Percentiles rank a stretch among this genome's conserved stretches.
These are phyloP conservation scores for Spodoptera exigua DNA, from an alignment of 2,888 invertebrate species.

Conservation along the genomic window DNA sequence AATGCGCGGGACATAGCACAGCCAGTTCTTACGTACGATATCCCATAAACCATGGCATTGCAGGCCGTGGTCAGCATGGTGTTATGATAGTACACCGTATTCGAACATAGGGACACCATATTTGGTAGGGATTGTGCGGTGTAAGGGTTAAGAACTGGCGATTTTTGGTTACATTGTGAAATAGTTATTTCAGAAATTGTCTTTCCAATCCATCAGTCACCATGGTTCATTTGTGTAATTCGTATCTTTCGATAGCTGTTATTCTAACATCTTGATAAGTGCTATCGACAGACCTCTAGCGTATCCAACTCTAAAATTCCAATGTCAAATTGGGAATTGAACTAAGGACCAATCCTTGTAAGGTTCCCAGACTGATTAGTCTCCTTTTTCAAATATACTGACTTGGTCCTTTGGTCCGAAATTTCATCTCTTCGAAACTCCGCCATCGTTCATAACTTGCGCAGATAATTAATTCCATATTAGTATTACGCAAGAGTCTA, in stretches of 20 bases:
- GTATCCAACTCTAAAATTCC: too few species aligned
- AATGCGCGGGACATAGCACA: conserved; percentile 31
- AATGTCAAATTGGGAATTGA: too few species aligned
- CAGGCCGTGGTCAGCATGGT: conserved; percentile 53
- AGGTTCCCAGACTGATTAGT: too few species aligned
- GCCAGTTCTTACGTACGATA: conserved; percentile 62
- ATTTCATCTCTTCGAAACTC: conserved; percentile 10
- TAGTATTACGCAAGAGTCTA: conserved; percentile 55
- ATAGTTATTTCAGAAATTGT: too few species aligned
- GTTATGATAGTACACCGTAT: conserved; percentile 71
- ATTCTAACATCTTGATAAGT: too few species aligned
- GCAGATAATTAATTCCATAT: conserved; percentile 63
- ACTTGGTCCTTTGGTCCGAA: conserved; percentile 1
- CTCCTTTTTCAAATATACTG: background rate
- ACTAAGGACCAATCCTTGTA: too few species aligned
- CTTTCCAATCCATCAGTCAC: too few species aligned
- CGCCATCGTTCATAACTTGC: conserved; percentile 31
- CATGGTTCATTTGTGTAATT: too few species aligned
- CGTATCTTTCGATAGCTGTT: too few species aligned
- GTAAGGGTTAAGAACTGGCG: conserved; percentile 40
- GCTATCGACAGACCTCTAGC: too few species aligned
- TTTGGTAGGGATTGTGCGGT: conserved; percentile 44
- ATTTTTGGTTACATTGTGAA: background rate
- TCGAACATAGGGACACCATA: conserved; percentile 54
- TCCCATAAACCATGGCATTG: conserved; percentile 50